Conservation (phyloP, 2,888 invertebrate genomes). For the Magallana nippona region DNA sequence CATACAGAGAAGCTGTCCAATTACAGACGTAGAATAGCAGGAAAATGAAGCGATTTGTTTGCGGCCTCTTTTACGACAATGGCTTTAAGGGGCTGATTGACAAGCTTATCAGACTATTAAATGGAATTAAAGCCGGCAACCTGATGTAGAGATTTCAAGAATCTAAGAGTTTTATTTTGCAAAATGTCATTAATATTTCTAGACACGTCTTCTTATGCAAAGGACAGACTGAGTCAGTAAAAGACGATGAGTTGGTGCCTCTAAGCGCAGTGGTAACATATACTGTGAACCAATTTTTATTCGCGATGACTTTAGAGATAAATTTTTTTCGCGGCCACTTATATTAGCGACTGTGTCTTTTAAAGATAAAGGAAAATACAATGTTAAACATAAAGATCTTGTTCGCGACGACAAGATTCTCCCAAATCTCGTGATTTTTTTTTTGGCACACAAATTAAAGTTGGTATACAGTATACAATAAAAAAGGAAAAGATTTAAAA, state of each 20-base stretch:
- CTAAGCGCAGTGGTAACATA: too few species aligned
- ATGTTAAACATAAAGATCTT: too few species aligned
- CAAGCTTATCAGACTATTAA: conserved; percentile 47
- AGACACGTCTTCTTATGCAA: neutral
- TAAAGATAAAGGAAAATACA: too few species aligned
- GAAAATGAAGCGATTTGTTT: conserved; percentile 49
- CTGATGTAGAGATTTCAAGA: conserved; percentile 26
- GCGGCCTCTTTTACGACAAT: conserved; percentile 41
- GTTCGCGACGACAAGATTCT: too few species aligned
- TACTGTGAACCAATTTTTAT: too few species aligned
- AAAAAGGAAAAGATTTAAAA: too few species aligned
- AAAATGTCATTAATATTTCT: neutral
- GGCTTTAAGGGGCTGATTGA: conserved; percentile 34
- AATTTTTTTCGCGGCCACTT: too few species aligned
- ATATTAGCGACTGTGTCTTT: too few species aligned
- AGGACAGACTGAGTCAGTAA: neutral
- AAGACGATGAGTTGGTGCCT: neutral
- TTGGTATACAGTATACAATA: too few species aligned
- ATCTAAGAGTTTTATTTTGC: conserved; percentile 9
- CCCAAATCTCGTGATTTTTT: too few species aligned
- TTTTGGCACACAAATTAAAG: too few species aligned
- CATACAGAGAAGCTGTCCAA: conserved; percentile 39
- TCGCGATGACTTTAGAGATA: too few species aligned
- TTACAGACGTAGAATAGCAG: conserved; percentile 42
- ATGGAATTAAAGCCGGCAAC: conserved; percentile 44